These are phyloP conservation scores for Antechinus stuartii DNA, from an alignment of 2,113 vertebrate species.

Conservation along the genomic window DNA sequence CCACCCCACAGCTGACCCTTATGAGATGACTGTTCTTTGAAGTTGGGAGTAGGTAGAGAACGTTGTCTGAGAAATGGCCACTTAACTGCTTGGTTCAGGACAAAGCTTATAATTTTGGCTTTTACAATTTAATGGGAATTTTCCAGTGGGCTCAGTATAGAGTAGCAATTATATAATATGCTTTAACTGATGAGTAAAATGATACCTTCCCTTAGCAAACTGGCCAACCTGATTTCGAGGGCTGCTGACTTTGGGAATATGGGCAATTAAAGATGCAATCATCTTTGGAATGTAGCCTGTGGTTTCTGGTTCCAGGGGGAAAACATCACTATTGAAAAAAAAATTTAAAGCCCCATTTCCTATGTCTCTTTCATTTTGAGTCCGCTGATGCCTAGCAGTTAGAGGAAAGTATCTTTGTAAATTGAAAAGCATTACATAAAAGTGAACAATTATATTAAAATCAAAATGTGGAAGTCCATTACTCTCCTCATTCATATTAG, in stretches of 20 bases:
- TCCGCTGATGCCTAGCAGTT: neutral
- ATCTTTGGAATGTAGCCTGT: neutral
- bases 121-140: constrained; percentile 27
- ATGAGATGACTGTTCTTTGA: neutral
- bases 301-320: constrained; percentile 21
- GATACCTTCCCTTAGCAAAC: constrained; percentile 28
- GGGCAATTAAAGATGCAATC: constrained; percentile 43
- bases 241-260: constrained; percentile 63
- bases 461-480: neutral
- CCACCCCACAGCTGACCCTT: neutral
- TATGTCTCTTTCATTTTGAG: constrained; percentile 7
- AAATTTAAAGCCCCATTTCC: constrained; percentile 1
- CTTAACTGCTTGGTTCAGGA: neutral
- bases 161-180: constrained; percentile 41
- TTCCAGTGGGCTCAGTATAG: constrained; percentile 37
- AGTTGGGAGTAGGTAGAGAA: constrained; percentile 19
- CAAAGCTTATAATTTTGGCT: constrained; percentile 46
- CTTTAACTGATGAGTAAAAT: constrained; percentile 62
- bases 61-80: constrained; percentile 16
- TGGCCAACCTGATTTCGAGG: constrained; percentile 38
- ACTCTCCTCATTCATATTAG: neutral
- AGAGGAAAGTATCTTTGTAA: constrained; percentile 22
- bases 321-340: constrained; percentile 41
- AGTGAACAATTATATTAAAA: neutral
- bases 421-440: neutral